phyloP scores from a whole-genome alignment of 1,140 invertebrate genomes.

The Camponotus floridanus region DNA sequence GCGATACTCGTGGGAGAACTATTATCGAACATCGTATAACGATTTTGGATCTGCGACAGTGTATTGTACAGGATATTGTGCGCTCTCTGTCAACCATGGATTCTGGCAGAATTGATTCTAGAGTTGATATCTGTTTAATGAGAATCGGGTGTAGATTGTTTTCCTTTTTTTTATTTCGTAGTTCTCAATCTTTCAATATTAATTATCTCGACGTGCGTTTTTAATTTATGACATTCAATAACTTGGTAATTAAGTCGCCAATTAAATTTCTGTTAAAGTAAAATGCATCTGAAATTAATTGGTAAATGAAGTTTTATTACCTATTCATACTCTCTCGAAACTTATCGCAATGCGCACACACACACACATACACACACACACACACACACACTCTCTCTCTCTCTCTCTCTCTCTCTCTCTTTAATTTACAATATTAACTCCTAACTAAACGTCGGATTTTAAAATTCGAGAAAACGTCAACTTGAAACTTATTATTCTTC shows the following conservation, averaged over 20 bases:
- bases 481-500: slow-evolving; percentile 33
- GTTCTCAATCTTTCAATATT: neutral
- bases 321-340: slow-evolving; percentile 48
- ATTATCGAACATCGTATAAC: slow-evolving; percentile 58
- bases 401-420: neutral
- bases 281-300: slow-evolving; percentile 51
- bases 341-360: neutral
- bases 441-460: slow-evolving; percentile 35
- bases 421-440: slow-evolving; percentile 59
- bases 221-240: slow-evolving; percentile 39
- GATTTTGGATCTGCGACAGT: slow-evolving; percentile 49
- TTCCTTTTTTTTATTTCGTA: neutral
- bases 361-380: too few relatives aligned
- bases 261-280: slow-evolving; percentile 54
- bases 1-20: slow-evolving; percentile 49
- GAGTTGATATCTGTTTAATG: slow-evolving; percentile 2
- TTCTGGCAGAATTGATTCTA: neutral
- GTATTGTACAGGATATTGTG: neutral
- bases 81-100: neutral
- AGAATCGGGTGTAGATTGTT: neutral
- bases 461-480: slow-evolving; percentile 32
- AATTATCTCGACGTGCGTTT: neutral
- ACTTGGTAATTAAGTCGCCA: slow-evolving; percentile 49
- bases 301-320: slow-evolving; percentile 59
- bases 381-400: neutral